Base-by-base conservation (phyloP, 2,888 invertebrate species). In the Drosophila flavopinicola region DNA sequence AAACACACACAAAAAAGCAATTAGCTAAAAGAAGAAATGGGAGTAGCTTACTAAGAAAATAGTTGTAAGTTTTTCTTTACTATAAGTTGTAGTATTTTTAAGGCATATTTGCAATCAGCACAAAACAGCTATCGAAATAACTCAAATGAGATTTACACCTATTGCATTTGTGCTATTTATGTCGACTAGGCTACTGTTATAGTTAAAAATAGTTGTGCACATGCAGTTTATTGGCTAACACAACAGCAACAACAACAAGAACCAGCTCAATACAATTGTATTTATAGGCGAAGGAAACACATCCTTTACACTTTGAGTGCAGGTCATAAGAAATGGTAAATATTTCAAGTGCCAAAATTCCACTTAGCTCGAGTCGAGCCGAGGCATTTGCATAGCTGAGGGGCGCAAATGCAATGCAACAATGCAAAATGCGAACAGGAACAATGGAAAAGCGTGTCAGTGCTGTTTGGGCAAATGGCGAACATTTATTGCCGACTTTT, bases 401-500 rank as follows among this genome's bases (percentile, higher is more conserved):
- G 71, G 47, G 59, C 52, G 13, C 15, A 63, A 48, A 25, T 52
- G 58, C 57, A 64, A 53, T 47, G 45, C 60, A 75, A 75, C 69
- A 72, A 51, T 58, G 58, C 45, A 75, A 73, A 72, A 51, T 58
- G 58, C 45, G 15, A 56, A 30, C 2, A n/a, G 20, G n/a, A 39
- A 57, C 71, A 72, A 68, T 64, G 56, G 47, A 57, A 66, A 73
- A 74, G 69, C 74, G 69, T 73, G 72, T 73, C 74, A 73, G 71
- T 57, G 56, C 51, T 76, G 57, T 71, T 64, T 38, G 35, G 11
- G 58, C 56, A 65, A 80, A 68, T 72, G 44, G 75, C 63, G 64
- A 85, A 79, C 82, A 83, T 83, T 83, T 85, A 83, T 83, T 77
- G 85, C 73, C 66, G 70, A 66, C 75, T 84, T 78, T 73, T 63